phyloP scores from a whole-genome alignment of 2,888 invertebrate species.

The Ophraella communa region DNA sequence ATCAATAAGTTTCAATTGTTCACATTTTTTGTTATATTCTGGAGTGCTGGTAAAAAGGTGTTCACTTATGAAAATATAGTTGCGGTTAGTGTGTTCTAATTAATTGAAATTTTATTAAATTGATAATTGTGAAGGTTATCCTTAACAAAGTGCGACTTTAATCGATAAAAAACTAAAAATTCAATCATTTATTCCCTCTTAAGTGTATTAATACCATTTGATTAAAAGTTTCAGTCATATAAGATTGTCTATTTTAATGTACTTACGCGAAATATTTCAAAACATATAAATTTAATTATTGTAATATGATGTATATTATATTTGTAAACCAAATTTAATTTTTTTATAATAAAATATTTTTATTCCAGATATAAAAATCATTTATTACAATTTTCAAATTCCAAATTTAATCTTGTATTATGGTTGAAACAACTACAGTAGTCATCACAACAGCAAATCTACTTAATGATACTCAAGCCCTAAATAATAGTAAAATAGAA shows the following conservation, averaged over 20 bases:
- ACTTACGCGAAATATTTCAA: no score
- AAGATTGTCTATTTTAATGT: no score
- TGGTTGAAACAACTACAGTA: neutral
- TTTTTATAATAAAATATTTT: neutral
- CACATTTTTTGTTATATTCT: no score
- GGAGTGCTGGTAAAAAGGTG: no score
- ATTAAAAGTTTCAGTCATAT: no score
- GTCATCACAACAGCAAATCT: neutral
- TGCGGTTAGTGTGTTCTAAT: no score
- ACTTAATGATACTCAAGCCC: neutral
- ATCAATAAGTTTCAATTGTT: no score
- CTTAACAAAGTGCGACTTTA: neutral
- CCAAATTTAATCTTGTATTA: neutral
- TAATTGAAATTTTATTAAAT: neutral
- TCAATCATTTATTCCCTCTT: no score
- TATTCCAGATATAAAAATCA: neutral
- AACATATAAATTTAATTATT: no score
- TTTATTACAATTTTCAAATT: neutral
- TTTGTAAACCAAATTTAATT: neutral
- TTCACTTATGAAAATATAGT: no score
- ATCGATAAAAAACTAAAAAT: neutral
- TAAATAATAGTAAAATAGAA: neutral
- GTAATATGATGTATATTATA: no score
- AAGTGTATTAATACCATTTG: no score
- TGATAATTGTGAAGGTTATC: neutral